phyloP scores from a whole-genome alignment of 37 sponge, comb jelly and placozoan genomes.

The Tethya wilhelma region DNA sequence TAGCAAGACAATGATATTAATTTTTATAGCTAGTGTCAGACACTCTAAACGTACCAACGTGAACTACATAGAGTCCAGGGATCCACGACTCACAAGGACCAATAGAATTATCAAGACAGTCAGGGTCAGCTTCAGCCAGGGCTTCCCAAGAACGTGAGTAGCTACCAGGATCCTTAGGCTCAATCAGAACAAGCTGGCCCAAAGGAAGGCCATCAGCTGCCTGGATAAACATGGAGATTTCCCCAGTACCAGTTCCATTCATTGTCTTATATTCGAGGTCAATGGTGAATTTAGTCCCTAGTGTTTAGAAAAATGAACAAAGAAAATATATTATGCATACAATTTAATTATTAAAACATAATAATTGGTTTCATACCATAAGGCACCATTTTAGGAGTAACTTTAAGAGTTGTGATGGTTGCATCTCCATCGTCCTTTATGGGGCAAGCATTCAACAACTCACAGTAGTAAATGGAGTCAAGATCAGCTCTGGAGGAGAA shows the following conservation, averaged over 20 bases:
- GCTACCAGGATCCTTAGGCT: constrained; percentile 49
- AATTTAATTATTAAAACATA: background rate
- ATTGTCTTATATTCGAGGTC: constrained; percentile 35
- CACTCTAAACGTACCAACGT: constrained; percentile 43
- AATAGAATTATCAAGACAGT: constrained; percentile 77
- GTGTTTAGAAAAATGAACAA: background rate
- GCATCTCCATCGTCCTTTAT: constrained; percentile 82
- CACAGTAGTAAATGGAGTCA: constrained; percentile 91
- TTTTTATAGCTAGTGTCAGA: background rate
- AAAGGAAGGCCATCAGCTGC: constrained; percentile 84
- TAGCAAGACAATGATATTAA: too few species aligned
- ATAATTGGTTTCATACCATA: constrained; percentile 38
- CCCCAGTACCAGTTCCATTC: constrained; percentile 91
- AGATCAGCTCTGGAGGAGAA: constrained; percentile 67
- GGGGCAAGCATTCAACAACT: constrained; percentile 59
- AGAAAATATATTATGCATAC: background rate
- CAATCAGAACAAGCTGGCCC: constrained; percentile 44
- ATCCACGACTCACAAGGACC: constrained; percentile 82
- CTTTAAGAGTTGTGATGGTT: constrained; percentile 45
- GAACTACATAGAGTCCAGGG: constrained; percentile 72
- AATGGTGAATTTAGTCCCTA: too few species aligned
- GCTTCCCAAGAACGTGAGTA: constrained; percentile 33
- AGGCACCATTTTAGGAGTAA: constrained; percentile 48
- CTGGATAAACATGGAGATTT: constrained; percentile 45
- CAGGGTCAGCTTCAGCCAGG: constrained; percentile 66